Conservation (phyloP, 2,888 invertebrate genomes). For the Sturmia bella region DNA sequence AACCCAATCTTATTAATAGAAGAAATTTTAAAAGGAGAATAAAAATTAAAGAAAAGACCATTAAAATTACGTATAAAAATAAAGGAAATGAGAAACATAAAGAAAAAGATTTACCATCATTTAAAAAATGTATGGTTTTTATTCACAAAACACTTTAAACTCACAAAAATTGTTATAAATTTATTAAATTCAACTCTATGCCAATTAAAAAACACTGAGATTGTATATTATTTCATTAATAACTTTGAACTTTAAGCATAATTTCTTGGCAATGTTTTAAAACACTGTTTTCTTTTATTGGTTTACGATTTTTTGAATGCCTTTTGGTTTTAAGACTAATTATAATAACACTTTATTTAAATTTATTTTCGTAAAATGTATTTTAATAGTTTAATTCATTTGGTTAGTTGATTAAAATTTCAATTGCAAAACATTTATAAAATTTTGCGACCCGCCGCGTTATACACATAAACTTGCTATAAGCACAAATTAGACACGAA, state of each 20-base stretch:
- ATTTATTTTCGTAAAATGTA: neutral
- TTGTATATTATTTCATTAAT: no score
- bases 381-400: slow-evolving; percentile 42
- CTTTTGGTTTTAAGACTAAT: no score
- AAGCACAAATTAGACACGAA: slow-evolving; percentile 50
- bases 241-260: no score
- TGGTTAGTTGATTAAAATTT: slow-evolving; percentile 33
- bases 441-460: slow-evolving; percentile 54
- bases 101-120: slow-evolving; percentile 31
- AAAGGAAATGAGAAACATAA: slow-evolving; percentile 29
- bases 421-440: slow-evolving; percentile 23
- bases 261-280: no score
- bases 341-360: no score
- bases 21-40: slow-evolving; percentile 33
- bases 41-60: slow-evolving; percentile 33
- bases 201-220: no score
- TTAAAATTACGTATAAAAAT: slow-evolving; percentile 43
- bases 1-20: slow-evolving; percentile 12
- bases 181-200: no score
- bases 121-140: neutral
- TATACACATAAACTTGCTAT: slow-evolving; percentile 53
- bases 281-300: neutral
- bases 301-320: no score
- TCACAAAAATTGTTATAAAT: neutral
- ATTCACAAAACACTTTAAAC: neutral